A percentile compares a stretch with the other conserved stretches of the same genome.
These are phyloP conservation scores for Otolemur crassicaudatus DNA, from an alignment of 2,797 vertebrate genomes.

Conservation along the genomic window DNA sequence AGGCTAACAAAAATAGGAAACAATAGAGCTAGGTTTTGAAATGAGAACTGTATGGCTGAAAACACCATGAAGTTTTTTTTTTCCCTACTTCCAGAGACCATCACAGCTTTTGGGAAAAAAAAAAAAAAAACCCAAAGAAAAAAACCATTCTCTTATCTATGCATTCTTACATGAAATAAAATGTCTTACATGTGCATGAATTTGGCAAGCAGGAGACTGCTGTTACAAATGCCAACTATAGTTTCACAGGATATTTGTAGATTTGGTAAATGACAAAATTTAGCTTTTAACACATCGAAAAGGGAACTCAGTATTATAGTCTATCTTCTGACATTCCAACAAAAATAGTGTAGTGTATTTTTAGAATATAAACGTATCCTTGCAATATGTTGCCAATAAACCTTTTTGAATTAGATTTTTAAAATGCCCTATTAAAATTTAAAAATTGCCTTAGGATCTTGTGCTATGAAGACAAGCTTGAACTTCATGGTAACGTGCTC, in stretches of 20 bases:
- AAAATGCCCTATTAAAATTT: constrained; percentile 30
- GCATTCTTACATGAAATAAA: constrained; percentile 52
- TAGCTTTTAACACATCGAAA: constrained; percentile 78
- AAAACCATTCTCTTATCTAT: background rate
- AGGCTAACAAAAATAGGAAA: background rate
- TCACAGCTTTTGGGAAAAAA: background rate
- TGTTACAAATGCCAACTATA: constrained; percentile 74
- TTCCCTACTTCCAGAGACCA: background rate
- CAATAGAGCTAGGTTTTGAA: background rate
- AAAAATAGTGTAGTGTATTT: constrained; percentile 74
- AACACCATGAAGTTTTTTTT: background rate
- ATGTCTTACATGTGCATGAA: constrained; percentile 58
- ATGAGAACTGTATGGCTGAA: background rate
- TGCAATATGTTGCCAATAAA: constrained; percentile 71
- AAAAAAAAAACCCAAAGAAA: background rate
- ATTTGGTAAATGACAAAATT: constrained; percentile 82
- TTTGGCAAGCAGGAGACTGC: constrained; percentile 74
- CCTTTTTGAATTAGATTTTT: constrained; percentile 37
- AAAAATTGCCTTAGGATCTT: constrained; percentile 27
- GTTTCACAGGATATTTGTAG: constrained; percentile 81
- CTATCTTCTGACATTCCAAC: constrained; percentile 76
- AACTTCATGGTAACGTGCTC: constrained; percentile 39
- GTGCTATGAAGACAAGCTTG: background rate
- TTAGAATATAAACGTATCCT: constrained; percentile 75
- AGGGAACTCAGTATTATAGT: constrained; percentile 68